These are phyloP conservation scores for Lepisosteus osseus DNA, from an alignment of 2,113 vertebrate species.

Conservation along the genomic window DNA sequence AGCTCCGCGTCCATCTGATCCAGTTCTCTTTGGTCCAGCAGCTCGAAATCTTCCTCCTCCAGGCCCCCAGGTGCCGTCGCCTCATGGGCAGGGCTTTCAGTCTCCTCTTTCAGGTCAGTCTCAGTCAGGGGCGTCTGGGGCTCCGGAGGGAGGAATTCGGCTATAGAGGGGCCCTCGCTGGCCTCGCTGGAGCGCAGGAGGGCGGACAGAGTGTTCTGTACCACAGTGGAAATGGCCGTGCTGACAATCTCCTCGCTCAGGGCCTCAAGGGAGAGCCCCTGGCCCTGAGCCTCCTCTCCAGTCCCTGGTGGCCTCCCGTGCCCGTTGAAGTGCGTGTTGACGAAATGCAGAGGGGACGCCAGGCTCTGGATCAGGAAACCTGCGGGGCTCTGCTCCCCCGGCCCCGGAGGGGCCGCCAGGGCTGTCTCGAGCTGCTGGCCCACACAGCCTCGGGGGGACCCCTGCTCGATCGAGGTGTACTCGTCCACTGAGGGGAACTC, in stretches of 20 bases:
- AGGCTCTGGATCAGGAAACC: constrained; percentile 80
- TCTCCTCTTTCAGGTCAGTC: constrained; percentile 33
- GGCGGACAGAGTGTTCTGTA: constrained; percentile 82
- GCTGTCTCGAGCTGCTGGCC: constrained; percentile 20
- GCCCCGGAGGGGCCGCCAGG: constrained; percentile 16
- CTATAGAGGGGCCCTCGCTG: constrained; percentile 55
- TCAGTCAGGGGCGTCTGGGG: constrained; percentile 57
- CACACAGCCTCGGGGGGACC: constrained; percentile 55
- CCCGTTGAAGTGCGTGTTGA: constrained; percentile 97
- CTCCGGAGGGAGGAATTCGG: constrained; percentile 62
- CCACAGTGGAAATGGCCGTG: constrained; percentile 78
- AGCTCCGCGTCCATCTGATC: constrained; percentile 83
- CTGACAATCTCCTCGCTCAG: constrained; percentile 83
- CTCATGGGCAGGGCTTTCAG: constrained; percentile 15
- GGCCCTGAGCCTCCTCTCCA: constrained; percentile 36
- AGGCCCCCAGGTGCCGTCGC: constrained; percentile 33
- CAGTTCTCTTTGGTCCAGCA: constrained; percentile 97
- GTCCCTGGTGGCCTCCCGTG: constrained; percentile 45
- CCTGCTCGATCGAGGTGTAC: constrained; percentile 68
- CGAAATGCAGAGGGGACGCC: constrained; percentile 91
- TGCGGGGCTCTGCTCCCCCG: constrained; percentile 54
- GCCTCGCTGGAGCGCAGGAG: constrained; percentile 71
- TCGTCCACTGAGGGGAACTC: constrained; percentile 79
- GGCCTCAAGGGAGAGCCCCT: constrained; percentile 68
- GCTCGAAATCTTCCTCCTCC: constrained; percentile 91